A percentile compares a stretch with the other conserved stretches of the same genome.
These are phyloP conservation scores for Iguana delicatissima DNA, from an alignment of 2,797 vertebrate genomes.

Conservation along the genomic window DNA sequence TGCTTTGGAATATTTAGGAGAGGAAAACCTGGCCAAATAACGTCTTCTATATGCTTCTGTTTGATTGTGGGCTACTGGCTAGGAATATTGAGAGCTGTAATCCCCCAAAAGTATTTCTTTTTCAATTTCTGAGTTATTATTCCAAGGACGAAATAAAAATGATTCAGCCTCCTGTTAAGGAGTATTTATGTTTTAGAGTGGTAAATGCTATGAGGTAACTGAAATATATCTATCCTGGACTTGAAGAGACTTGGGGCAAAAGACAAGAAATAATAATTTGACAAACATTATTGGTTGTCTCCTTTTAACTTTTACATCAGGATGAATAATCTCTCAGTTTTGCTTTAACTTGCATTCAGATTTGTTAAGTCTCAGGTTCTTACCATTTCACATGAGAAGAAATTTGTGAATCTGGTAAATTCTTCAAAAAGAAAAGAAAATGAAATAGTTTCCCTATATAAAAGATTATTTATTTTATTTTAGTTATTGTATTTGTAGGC, in stretches of 20 bases:
- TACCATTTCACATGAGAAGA: too few species aligned
- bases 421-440: too few species aligned
- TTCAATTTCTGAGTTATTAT: slow-evolving; percentile 38
- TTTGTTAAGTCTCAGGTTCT: too few species aligned
- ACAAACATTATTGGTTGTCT: background rate
- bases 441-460: too few species aligned
- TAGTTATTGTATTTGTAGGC: too few species aligned
- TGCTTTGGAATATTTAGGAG: background rate
- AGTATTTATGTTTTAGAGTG: slow-evolving; percentile 7
- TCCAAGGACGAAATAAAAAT: slow-evolving; percentile 12
- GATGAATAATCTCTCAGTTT: too few species aligned
- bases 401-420: too few species aligned
- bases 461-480: too few species aligned
- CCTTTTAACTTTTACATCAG: background rate
- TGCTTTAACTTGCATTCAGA: too few species aligned
- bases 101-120: too few species aligned
- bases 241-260: slow-evolving; percentile 33
- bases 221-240: slow-evolving; percentile 25
- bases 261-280: background rate
- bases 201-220: slow-evolving; percentile 32
- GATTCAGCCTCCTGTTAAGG: slow-evolving; percentile 24
- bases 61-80: slow-evolving; percentile 35
- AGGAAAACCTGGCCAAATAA: background rate
- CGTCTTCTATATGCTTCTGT: background rate
- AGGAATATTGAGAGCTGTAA: too few species aligned